Evolutionary conservation across 2,888 invertebrate species (phyloP), one percentile per base, ranked within the genome.

Genomic region (Daptonema setosum): DNA sequence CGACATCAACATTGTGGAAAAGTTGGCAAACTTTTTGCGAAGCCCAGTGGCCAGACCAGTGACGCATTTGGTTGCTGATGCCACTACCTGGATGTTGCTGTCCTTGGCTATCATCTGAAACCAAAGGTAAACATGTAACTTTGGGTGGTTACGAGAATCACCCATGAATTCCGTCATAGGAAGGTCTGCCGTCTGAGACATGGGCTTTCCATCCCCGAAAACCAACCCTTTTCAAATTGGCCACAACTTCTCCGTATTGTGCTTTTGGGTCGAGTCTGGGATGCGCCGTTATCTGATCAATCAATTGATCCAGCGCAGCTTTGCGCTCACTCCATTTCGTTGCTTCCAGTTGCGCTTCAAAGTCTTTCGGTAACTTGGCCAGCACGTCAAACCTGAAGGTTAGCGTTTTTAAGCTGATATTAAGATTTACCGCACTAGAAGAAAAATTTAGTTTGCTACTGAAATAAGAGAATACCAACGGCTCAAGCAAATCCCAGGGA

Each of bases 321-420:
- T 88, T 90, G 41, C 97, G 77, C 57, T 93, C 87, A 68, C 87
- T 86, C 97, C 97, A 97, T 68, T 95, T 95, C 71, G 91, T 93
- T 0, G 85, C 85, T 66, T 95, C 88, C 2, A 86, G 71, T 71
- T 90, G 86, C 2, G 91, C 90, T 69, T 83, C 88, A 72, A 93
- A 95, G 72, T 93, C 88, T 74, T 87, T 87, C 0, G 93, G 90
- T 41, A 97, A 73, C 70, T 87, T 85, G 0, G 86, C 82, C 1
- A 95, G 72, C 62, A 97, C 85, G 68, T 97, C 90, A 52, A 90
- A n/a, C n/a, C n/a, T n/a, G n/a, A n/a, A n/a, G n/a, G n/a, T n/a
- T n/a, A n/a, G n/a, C n/a, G n/a, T n/a, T n/a, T n/a, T n/a, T n/a
- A n/a, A n/a, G n/a, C n/a, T n/a, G n/a, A n/a, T n/a, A n/a, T n/a